Conservation (phyloP, 2,888 invertebrate genomes). For the Metalampra italica region DNA sequence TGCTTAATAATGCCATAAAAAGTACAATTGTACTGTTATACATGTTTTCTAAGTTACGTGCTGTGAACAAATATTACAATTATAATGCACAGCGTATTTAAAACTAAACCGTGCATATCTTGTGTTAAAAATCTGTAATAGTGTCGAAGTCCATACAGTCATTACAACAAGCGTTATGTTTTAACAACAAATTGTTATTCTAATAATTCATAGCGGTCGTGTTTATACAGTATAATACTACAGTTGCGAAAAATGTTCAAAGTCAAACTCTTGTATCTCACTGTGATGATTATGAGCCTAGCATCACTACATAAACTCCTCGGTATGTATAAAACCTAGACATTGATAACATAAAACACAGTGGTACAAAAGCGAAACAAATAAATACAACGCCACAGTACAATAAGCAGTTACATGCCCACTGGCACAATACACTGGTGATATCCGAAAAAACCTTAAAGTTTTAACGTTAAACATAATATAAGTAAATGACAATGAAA, state of each 20-base stretch:
- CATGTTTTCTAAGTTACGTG: background rate
- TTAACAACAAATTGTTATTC: conserved; percentile 28
- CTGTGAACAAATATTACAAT: background rate
- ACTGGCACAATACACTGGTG: conserved; percentile 60
- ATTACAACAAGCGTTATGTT: conserved; percentile 41
- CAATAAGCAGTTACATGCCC: conserved; percentile 71
- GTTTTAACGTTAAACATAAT: conserved; percentile 23
- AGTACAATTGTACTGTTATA: background rate
- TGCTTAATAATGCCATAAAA: background rate
- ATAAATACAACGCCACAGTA: conserved; percentile 67
- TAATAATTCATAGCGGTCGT: conserved; percentile 53
- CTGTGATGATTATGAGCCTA: conserved; percentile 67
- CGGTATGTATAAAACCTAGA: conserved; percentile 42
- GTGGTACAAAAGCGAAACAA: conserved; percentile 63
- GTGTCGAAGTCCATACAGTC: conserved; percentile 18
- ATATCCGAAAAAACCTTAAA: conserved; percentile 15
- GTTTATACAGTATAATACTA: conserved; percentile 38
- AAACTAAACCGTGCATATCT: conserved; percentile 8
- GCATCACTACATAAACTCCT: conserved; percentile 52
- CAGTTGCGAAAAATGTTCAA: conserved; percentile 61
- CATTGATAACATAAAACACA: conserved; percentile 54
- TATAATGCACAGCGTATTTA: background rate
- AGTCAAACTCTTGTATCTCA: conserved; percentile 74
- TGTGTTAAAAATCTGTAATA: conserved; percentile 12
- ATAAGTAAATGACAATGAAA: conserved; percentile 36